phyloP scores from a whole-genome alignment of 1,140 invertebrate genomes.

The Heliconius melpomene region DNA sequence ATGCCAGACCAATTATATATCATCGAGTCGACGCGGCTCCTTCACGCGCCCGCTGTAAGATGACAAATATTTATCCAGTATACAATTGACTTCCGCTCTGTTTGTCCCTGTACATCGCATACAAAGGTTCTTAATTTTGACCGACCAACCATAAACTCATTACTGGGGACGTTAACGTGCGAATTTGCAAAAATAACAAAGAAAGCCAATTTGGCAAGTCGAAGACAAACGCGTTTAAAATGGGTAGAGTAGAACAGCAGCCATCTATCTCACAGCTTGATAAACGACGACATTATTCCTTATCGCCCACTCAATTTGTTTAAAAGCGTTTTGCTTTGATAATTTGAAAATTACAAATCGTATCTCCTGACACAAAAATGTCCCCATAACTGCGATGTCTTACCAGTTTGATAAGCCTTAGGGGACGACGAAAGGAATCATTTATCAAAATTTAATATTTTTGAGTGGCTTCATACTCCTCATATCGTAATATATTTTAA shows the following conservation, averaged over 20 bases:
- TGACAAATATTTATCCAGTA: slow-evolving; percentile 68
- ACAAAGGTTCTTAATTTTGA: slow-evolving; percentile 13
- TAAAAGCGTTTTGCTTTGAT: slow-evolving; percentile 81
- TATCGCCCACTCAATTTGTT: slow-evolving; percentile 81
- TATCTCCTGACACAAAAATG: slow-evolving; percentile 76
- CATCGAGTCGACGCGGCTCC: slow-evolving; percentile 38
- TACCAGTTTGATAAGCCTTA: slow-evolving; percentile 61
- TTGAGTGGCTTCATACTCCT: slow-evolving; percentile 17
- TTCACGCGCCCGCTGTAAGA: slow-evolving; percentile 48
- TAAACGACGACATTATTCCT: slow-evolving; percentile 81
- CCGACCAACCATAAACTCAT: slow-evolving; percentile 34
- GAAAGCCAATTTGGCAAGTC: slow-evolving; percentile 76
- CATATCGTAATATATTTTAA: not conserved
- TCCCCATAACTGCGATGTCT: slow-evolving; percentile 66
- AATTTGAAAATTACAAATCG: slow-evolving; percentile 81
- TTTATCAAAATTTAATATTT: slow-evolving; percentile 31
- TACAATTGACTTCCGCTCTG: slow-evolving; percentile 37
- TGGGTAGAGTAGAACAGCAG: slow-evolving; percentile 75
- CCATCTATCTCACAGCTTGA: slow-evolving; percentile 78
- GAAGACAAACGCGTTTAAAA: slow-evolving; percentile 81
- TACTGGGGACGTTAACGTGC: slow-evolving; percentile 47
- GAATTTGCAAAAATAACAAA: slow-evolving; percentile 69
- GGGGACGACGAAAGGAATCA: slow-evolving; percentile 35
- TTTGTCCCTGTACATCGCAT: not conserved
- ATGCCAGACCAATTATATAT: slow-evolving; percentile 38